Percentiles rank a stretch among this genome's conserved stretches.
phyloP scores from a whole-genome alignment of 2,113 vertebrate species.

The Bufo bufo region DNA sequence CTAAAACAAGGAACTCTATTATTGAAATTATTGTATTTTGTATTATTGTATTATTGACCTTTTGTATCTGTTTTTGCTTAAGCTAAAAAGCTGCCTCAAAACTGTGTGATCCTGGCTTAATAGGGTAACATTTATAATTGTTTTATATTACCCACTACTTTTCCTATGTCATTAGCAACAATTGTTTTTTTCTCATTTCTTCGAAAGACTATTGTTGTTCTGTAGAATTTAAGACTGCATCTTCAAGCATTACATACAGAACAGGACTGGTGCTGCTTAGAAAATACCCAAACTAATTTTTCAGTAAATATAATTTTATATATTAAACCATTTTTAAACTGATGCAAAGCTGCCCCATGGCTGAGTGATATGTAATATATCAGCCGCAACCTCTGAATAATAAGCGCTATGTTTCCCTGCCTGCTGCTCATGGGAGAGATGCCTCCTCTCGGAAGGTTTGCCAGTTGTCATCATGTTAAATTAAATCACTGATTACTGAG shows the following conservation, averaged over 20 bases:
- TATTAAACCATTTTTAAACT: slow-evolving; percentile 7
- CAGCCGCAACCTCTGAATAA: slow-evolving; percentile 36
- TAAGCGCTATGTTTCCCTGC: slow-evolving; percentile 22
- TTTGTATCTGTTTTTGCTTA: no score
- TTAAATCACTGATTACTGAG: slow-evolving; percentile 55
- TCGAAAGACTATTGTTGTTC: not conserved
- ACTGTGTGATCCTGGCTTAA: not conserved
- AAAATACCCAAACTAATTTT: not conserved
- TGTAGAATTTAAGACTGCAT: not conserved
- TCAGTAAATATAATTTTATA: slow-evolving; percentile 16
- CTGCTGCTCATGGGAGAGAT: slow-evolving; percentile 31
- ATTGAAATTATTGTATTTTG: no score
- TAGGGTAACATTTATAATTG: not conserved
- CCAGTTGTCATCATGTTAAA: slow-evolving; percentile 55
- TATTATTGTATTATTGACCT: no score
- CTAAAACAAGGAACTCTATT: no score
- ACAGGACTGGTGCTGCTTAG: not conserved
- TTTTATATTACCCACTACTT: not conserved
- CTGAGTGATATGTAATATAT: slow-evolving; percentile 24
- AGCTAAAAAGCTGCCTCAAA: not conserved
- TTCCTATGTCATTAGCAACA: not conserved
- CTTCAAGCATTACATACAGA: not conserved
- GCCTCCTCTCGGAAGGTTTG: slow-evolving; percentile 49
- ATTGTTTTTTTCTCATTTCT: not conserved
- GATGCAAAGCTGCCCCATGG: slow-evolving; percentile 25